Evolutionary conservation across 2,888 invertebrate genomes (phyloP).

Genomic region (Escarpia spicata): DNA sequence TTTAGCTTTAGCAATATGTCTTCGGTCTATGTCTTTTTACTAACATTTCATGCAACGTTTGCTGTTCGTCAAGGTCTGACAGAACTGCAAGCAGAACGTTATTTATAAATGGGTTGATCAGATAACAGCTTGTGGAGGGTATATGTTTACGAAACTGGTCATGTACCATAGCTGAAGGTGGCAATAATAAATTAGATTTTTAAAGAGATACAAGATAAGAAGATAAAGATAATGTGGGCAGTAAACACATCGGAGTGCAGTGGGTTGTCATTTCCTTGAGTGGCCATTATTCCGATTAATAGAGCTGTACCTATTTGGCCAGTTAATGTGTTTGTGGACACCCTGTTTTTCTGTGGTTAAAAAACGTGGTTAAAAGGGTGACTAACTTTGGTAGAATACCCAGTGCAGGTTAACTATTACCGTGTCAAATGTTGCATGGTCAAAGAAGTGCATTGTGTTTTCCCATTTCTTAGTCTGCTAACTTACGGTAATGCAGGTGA

Average conservation of each 20-base stretch:
- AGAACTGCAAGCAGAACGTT: background rate
- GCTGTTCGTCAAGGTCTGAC: background rate
- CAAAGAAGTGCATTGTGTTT: background rate
- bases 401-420: background rate
- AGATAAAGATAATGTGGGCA: background rate
- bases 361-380: background rate
- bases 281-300: background rate
- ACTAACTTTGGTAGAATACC: background rate
- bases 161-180: background rate
- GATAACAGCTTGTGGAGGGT: background rate
- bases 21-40: too few relatives aligned
- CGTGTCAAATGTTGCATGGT: background rate
- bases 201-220: background rate
- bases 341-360: background rate
- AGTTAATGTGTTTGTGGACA: background rate
- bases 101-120: background rate
- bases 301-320: background rate
- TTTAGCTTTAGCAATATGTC: too few relatives aligned
- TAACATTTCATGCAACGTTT: background rate
- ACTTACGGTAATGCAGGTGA: background rate
- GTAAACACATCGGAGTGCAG: background rate
- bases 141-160: background rate
- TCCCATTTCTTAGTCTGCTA: background rate
- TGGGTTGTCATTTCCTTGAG: background rate
- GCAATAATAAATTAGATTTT: background rate